A percentile compares a stretch with the other conserved stretches of the same genome.
These are phyloP conservation scores for Knipowitschia caucasica DNA, from an alignment of 2,797 vertebrate species.

Conservation along the genomic window DNA sequence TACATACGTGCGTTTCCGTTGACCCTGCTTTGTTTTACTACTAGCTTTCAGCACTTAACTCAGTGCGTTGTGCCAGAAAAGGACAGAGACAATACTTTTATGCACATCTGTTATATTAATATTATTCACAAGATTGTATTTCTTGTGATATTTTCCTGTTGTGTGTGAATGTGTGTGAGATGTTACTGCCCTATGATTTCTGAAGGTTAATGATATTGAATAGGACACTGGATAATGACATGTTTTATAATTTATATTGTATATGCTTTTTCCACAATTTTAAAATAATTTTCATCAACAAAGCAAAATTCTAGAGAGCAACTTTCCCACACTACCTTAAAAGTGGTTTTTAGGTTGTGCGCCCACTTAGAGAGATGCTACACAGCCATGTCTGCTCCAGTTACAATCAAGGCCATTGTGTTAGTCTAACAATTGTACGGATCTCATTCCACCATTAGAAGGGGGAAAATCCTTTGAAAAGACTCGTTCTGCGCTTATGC, in stretches of 20 bases:
- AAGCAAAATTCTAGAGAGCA: conserved; percentile 45
- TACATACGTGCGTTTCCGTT: conserved; percentile 34
- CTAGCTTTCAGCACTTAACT: conserved; percentile 73
- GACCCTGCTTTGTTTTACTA: conserved; percentile 29
- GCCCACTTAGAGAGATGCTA: conserved; percentile 54
- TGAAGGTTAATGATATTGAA: conserved; percentile 36
- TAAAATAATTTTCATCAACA: conserved; percentile 30
- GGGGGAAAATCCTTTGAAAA: conserved; percentile 50
- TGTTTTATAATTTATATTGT: conserved; percentile 63
- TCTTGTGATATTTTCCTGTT: conserved; percentile 30
- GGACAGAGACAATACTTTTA: conserved; percentile 49
- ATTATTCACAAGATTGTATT: conserved; percentile 33
- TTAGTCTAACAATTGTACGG: conserved; percentile 41
- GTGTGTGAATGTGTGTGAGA: conserved; percentile 38
- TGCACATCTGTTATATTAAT: conserved; percentile 55
- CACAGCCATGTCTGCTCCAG: conserved; percentile 43
- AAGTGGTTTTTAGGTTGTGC: conserved; percentile 62
- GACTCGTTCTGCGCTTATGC: conserved; percentile 30
- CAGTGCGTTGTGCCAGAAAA: conserved; percentile 52
- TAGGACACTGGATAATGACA: conserved; percentile 76
- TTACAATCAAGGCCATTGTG: conserved; percentile 72
- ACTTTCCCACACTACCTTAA: conserved; percentile 65
- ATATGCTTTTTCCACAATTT: conserved; percentile 42
- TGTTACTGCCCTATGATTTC: conserved; percentile 62
- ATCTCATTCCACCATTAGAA: conserved; percentile 58